Evolutionary conservation across 2,888 invertebrate species (phyloP), one percentile per base, ranked within the genome.

Genomic region (Adela reaumurella): DNA sequence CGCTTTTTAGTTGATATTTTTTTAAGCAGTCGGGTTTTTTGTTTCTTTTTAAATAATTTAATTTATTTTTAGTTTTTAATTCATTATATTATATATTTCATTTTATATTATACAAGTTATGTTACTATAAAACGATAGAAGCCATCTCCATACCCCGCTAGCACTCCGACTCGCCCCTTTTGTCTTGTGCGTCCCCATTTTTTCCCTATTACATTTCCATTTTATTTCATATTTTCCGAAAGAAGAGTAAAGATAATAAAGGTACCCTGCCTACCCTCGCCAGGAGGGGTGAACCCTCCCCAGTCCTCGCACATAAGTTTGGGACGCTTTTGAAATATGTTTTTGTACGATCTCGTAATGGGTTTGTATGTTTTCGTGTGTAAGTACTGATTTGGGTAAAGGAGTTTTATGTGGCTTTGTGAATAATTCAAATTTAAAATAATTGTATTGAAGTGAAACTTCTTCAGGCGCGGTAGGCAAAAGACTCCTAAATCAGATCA

Each of bases 151-250:
- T 11, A 35, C 8, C 4, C 6, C n/a, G 3, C 24, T 3, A 35
- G n/a, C 35, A 14, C n/a, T 8, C 3, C 35, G 35, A 3, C 14
- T 35, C 35, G 35, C 6, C 35, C 74, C 72, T 71, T 77, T 76
- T 76, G 78, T 78, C 78, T 78, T 78, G 68, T 69, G 59, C 59
- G 59, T 64, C 64, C 65, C 74, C 77, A 78, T 78, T 78, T 78
- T 77, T 78, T 78, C 70, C 73, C 74, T 74, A 77, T 78, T 77
- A 77, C 72, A 70, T 77, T 78, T 78, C 74, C 78, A 78, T 77
- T 78, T 78, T 78, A 77, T 77, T 76, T 76, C 77, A 78, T 76
- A 76, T 77, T 77, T 70, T 35, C 35, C 35, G 35, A 35, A 35
- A 35, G 35, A 35, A 35, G 35, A 35, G 35, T 8, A 35, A 35